Conservation (phyloP, 2,888 invertebrate genomes). For the Neria commutata region DNA sequence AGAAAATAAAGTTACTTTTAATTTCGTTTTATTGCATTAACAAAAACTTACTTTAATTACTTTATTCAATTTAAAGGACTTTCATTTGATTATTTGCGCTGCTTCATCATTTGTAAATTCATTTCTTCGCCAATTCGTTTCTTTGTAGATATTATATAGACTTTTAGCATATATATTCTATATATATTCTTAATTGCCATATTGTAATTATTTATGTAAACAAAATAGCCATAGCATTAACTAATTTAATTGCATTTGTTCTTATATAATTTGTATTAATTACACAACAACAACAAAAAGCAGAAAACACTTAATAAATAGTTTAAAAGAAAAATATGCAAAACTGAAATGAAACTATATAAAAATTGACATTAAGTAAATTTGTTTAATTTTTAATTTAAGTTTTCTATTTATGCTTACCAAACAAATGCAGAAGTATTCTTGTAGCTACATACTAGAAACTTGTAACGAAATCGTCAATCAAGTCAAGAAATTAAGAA, state of each 20-base stretch:
- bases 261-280: background rate
- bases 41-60: constrained; percentile 14
- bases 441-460: background rate
- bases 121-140: constrained; percentile 30
- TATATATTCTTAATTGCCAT: background rate
- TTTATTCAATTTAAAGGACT: constrained; percentile 4
- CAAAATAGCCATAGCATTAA: background rate
- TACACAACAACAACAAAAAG: too few species aligned
- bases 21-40: constrained; percentile 2
- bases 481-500: constrained; percentile 9
- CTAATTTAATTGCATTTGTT: constrained; percentile 4
- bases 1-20: constrained; percentile 43
- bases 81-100: constrained; percentile 10
- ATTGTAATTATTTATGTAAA: constrained; percentile 11
- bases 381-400: background rate
- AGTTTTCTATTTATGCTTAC: background rate
- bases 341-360: background rate
- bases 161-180: background rate
- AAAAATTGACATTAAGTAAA: background rate
- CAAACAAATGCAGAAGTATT: background rate
- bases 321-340: background rate
- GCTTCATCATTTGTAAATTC: constrained; percentile 48
- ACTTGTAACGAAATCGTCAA: background rate
- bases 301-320: too few species aligned
- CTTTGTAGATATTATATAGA: background rate